phyloP scores from a whole-genome alignment of 2,888 invertebrate genomes.

The Sesamia inferens region DNA sequence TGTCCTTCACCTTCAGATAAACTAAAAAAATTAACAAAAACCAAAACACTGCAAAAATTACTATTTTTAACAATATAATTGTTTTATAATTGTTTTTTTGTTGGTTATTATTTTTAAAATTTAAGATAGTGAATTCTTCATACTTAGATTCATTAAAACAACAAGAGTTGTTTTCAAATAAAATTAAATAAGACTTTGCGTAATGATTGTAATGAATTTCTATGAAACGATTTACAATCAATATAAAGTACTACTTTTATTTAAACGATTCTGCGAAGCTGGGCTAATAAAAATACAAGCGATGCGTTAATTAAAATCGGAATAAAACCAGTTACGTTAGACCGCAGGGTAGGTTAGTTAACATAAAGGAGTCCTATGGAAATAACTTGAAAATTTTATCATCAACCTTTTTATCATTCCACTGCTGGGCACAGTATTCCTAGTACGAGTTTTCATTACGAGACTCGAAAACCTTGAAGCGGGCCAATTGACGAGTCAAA shows the following conservation, averaged over 20 bases:
- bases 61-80: too few species aligned
- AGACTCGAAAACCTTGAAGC: too few species aligned
- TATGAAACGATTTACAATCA: conserved; percentile 8
- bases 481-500: too few species aligned
- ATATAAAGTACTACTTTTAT: conserved; percentile 17
- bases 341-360: conserved; percentile 22
- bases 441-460: too few species aligned
- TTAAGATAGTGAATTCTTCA: background rate
- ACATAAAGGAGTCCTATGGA: conserved; percentile 6
- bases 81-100: too few species aligned
- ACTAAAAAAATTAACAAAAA: too few species aligned
- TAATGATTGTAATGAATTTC: background rate
- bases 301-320: conserved; percentile 26
- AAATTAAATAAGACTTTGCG: background rate
- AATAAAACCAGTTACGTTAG: conserved; percentile 29
- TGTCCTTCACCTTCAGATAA: too few species aligned
- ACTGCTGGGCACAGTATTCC: too few species aligned
- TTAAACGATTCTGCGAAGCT: conserved; percentile 15
- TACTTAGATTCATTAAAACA: background rate
- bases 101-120: too few species aligned
- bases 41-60: too few species aligned
- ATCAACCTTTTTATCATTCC: too few species aligned
- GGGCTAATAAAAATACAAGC: conserved; percentile 25
- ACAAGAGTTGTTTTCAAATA: background rate
- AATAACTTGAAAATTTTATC: conserved; percentile 3